These are phyloP conservation scores for Hydropsyche betteni DNA, from an alignment of 2,888 invertebrate genomes.

Conservation along the genomic window DNA sequence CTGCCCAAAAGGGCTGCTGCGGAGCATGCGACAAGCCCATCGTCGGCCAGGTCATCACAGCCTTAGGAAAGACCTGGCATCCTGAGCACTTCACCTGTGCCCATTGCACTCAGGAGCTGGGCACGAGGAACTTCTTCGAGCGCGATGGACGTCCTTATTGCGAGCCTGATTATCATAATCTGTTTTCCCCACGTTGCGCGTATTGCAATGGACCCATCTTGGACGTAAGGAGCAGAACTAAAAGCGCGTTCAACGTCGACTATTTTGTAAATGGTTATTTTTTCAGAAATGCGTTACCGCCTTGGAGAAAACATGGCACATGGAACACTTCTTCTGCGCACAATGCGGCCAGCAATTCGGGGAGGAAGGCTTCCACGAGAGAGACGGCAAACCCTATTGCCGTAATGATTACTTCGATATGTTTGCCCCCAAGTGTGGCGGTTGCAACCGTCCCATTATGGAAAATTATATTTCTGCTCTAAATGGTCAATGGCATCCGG, in stretches of 20 bases:
- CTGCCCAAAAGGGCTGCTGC: slow-evolving; percentile 99
- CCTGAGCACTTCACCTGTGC: slow-evolving; percentile 99
- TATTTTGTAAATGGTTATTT: slow-evolving; percentile 51
- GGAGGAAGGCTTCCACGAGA: slow-evolving; percentile 97
- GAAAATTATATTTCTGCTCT: slow-evolving; percentile 98
- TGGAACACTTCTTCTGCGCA: slow-evolving; percentile 98
- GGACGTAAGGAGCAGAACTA: slow-evolving; percentile 76
- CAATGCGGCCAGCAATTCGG: slow-evolving; percentile 97
- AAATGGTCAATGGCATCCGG: slow-evolving; percentile 97
- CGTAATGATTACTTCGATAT: slow-evolving; percentile 95
- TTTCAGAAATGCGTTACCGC: slow-evolving; percentile 98
- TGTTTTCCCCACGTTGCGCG: slow-evolving; percentile 98
- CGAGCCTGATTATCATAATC: slow-evolving; percentile 97
- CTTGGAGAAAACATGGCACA: slow-evolving; percentile 97
- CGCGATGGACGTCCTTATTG: slow-evolving; percentile 97
- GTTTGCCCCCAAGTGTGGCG: slow-evolving; percentile 98
- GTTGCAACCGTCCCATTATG: slow-evolving; percentile 95
- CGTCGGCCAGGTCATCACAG: slow-evolving; percentile 98
- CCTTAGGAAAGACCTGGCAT: slow-evolving; percentile 98
- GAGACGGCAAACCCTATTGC: slow-evolving; percentile 95
- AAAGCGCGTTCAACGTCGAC: too few relatives aligned
- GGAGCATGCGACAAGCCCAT: slow-evolving; percentile 98
- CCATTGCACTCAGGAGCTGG: slow-evolving; percentile 95
- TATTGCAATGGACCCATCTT: slow-evolving; percentile 99
- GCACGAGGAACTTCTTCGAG: slow-evolving; percentile 98